phyloP scores from a whole-genome alignment of 2,888 invertebrate species.

The Synanthedon andrenaeformis region DNA sequence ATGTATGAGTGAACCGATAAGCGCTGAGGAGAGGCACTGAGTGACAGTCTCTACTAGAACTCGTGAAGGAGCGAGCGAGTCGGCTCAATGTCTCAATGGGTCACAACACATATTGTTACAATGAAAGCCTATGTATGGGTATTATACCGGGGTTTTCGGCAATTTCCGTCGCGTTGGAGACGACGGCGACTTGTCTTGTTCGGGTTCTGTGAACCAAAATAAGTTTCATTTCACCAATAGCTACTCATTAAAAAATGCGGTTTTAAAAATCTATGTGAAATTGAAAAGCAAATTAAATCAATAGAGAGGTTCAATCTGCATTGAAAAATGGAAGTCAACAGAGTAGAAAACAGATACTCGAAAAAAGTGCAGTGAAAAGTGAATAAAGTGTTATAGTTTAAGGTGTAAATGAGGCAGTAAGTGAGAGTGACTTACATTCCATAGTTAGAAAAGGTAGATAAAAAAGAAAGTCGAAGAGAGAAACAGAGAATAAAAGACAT shows the following conservation, averaged over 20 bases:
- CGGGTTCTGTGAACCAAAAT: slow-evolving; percentile 78
- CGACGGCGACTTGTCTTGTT: slow-evolving; percentile 87
- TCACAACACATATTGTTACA: slow-evolving; percentile 72
- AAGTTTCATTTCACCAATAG: slow-evolving; percentile 34
- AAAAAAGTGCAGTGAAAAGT: slow-evolving; percentile 16
- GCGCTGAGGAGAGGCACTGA: slow-evolving; percentile 66
- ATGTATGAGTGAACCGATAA: slow-evolving; percentile 42
- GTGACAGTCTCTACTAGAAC: slow-evolving; percentile 65
- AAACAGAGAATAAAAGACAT: too few relatives aligned
- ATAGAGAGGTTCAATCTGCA: slow-evolving; percentile 7
- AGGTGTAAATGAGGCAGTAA: neutral
- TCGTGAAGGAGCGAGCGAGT: slow-evolving; percentile 44
- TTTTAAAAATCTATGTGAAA: neutral
- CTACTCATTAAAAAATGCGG: slow-evolving; percentile 2
- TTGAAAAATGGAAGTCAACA: slow-evolving; percentile 21
- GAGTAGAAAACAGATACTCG: slow-evolving; percentile 19
- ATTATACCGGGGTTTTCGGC: slow-evolving; percentile 97
- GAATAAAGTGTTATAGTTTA: slow-evolving; percentile 1
- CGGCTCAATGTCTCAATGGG: slow-evolving; percentile 57
- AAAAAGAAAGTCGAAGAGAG: slow-evolving; percentile 3
- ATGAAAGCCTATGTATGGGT: slow-evolving; percentile 67
- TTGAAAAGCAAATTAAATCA: neutral
- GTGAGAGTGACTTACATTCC: slow-evolving; percentile 3
- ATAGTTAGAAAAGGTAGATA: slow-evolving; percentile 1
- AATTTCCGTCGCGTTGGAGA: slow-evolving; percentile 94